These are phyloP conservation scores for Falco cherrug DNA, from an alignment of 2,797 vertebrate species.

Conservation along the genomic window DNA sequence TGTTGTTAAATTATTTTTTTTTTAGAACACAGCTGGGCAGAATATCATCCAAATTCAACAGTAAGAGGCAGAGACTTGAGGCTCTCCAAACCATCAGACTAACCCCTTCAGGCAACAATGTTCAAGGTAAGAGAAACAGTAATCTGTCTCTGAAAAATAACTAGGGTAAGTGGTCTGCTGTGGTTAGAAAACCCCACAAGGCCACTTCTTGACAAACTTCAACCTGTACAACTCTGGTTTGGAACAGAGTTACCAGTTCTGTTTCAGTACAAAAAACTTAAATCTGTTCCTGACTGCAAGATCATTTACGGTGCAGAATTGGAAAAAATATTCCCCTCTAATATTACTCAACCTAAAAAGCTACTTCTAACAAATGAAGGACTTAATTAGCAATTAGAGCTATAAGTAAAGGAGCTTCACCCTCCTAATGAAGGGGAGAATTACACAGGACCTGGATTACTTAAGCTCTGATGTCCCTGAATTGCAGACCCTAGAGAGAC, in stretches of 20 bases:
- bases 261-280: neutral
- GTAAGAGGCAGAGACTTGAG: neutral
- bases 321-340: neutral
- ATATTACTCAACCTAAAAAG: neutral
- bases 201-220: neutral
- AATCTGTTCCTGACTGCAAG: neutral
- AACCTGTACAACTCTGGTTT: neutral
- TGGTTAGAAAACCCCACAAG: neutral
- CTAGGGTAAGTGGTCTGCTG: neutral
- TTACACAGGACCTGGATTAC: neutral
- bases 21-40: neutral
- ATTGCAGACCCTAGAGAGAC: neutral
- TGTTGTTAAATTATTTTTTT: neutral
- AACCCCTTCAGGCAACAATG: neutral
- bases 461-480: neutral
- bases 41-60: neutral
- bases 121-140: conserved; percentile 7
- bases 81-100: neutral
- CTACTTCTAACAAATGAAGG: neutral
- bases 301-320: neutral
- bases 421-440: neutral
- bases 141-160: conserved; percentile 8
- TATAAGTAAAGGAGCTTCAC: neutral
- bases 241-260: neutral
- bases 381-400: neutral